Evolutionary conservation across 1,140 invertebrate genomes (phyloP).

Genomic region (Glomeris maerens): DNA sequence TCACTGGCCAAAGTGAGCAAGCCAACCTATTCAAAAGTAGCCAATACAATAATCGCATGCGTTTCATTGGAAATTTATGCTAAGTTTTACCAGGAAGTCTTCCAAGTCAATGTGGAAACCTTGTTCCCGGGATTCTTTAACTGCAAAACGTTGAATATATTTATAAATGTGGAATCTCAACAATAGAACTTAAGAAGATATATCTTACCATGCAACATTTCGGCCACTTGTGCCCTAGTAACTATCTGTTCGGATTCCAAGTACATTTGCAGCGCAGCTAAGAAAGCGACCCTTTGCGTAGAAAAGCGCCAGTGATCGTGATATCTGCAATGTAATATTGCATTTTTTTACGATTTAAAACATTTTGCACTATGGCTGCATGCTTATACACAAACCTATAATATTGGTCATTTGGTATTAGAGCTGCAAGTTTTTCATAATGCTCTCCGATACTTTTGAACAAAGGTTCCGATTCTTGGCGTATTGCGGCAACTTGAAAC

Average conservation of each 20-base stretch:
- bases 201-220: conserved; percentile 55
- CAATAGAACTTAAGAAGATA: background rate
- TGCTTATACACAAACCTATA: conserved; percentile 36
- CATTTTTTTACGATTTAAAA: background rate
- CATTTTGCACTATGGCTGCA: background rate
- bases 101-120: conserved; percentile 81
- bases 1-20: conserved; percentile 61
- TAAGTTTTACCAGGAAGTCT: conserved; percentile 76
- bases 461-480: no score
- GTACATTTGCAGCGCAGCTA: conserved; percentile 61
- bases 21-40: no score
- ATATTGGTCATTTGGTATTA: conserved; percentile 51
- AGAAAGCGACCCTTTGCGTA: conserved; percentile 61
- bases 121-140: conserved; percentile 30
- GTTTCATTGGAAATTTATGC: no score
- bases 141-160: conserved; percentile 15
- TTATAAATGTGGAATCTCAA: conserved; percentile 18
- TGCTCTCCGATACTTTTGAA: no score
- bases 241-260: conserved; percentile 59
- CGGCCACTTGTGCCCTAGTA: conserved; percentile 55
- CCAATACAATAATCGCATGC: no score
- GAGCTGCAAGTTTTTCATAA: conserved; percentile 39
- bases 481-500: no score
- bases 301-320: conserved; percentile 74
- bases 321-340: conserved; percentile 36